Evolutionary conservation across 2,888 invertebrate genomes (phyloP), one percentile per base, ranked within the genome.

Genomic region (Drosophila algonquin): DNA sequence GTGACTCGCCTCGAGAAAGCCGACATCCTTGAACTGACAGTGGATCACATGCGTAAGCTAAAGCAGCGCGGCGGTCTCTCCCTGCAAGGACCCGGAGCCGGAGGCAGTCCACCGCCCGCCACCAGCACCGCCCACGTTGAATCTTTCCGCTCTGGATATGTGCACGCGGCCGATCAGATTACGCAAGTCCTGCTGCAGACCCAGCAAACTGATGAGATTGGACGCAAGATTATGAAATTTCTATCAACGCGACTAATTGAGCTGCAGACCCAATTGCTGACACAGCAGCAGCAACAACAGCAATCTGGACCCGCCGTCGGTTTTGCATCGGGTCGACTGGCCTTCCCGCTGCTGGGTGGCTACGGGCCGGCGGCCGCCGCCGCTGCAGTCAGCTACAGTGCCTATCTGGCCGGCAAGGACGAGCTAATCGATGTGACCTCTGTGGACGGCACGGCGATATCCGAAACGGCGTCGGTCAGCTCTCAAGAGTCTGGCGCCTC

Each of bases 1-100:
- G 97, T 97, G 54, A 96, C 97, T 73, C 96, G 97, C 86, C 92
- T 97, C 92, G 97, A 97, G 92, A 97, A 97, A 92, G 97, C 97
- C 24, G 97, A 97, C 92, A 97, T 97, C 80, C 94, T 97, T 90
- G 97, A 97, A 90, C 92, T 97, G 90, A 97, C 97, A 6, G 97
- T 97, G 65, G 95, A 96, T 83, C 97, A 97, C 89, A 94, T 97
- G 82, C 96, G 97, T 93, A 96, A 96, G 90, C 76, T 92, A 4
- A 94, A 96, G 81, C 94, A 96, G 72, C 96, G 96, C 89, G 95
- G 96, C 77, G 94, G 96, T 57, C 93, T 96, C 72, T 94, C 95
- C 9, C 93, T 90, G 63, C 90, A 91, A 57, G 54, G 76, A 52
- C 68, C 75, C 30, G 69, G 54, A 16, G 30, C 54, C 44, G 56